phyloP scores from a whole-genome alignment of 2,797 vertebrate genomes.

The Leuciscus waleckii region DNA sequence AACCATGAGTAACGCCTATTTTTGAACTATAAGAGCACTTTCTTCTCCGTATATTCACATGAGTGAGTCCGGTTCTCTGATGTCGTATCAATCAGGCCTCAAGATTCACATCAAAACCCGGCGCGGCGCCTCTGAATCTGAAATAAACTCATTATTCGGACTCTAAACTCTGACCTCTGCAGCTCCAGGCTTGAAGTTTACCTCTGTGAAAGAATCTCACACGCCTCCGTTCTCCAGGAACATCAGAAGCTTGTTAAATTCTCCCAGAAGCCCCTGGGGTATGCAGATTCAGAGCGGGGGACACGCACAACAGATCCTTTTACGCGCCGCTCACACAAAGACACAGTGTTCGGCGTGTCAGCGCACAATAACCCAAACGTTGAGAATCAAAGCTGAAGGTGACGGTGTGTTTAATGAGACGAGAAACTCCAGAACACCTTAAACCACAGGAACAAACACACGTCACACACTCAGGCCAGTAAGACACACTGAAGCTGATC shows the following conservation, averaged over 20 bases:
- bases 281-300: conserved; percentile 50
- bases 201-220: conserved; percentile 51
- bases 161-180: conserved; percentile 56
- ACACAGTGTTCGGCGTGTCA: conserved; percentile 44
- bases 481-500: neutral
- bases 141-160: conserved; percentile 31
- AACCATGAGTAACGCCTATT: neutral
- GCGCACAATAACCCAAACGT: conserved; percentile 1
- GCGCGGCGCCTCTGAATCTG: neutral
- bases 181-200: conserved; percentile 46
- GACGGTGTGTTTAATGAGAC: conserved; percentile 23
- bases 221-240: conserved; percentile 47
- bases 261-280: conserved; percentile 57
- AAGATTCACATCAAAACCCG: neutral
- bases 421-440: neutral
- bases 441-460: neutral
- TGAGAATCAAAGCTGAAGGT: conserved; percentile 40
- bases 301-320: conserved; percentile 52
- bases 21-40: neutral
- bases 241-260: conserved; percentile 62
- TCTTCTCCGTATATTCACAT: neutral
- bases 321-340: conserved; percentile 53
- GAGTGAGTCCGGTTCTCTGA: neutral
- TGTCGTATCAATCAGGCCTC: neutral
- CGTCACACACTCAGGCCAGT: neutral